Base-by-base conservation (phyloP, 1,140 invertebrate species). In the Hydropsyche tenuis region DNA sequence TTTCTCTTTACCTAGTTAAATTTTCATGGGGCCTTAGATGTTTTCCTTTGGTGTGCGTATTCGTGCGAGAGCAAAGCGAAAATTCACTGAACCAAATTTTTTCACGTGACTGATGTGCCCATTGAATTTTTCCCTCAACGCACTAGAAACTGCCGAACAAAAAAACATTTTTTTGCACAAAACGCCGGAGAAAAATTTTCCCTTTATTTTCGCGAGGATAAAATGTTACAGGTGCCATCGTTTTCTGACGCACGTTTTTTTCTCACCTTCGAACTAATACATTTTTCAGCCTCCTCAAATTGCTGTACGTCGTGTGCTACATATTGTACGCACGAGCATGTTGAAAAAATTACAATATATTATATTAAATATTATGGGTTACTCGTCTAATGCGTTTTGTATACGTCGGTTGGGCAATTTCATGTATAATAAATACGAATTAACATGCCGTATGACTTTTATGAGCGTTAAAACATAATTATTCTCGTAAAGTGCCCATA, bases 61-160 rank as follows among this genome's bases (percentile, higher is more conserved):
- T 53, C 48, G 48, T 53, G 48, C 48, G 48, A 53, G 27, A 63
- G 60, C 16, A 27, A 63, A 30, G 60, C 27, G 20, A 25, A 65
- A 65, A 43, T 43, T 65, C 63, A 65, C 63, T 23, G 63, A 65
- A 65, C 30, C 63, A 65, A 65, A 65, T 43, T 65, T 65, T 65
- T 65, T 43, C 63, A 43, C 63, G 42, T 65, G 30, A 65, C 63
- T 43, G 63, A 43, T 23, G 42, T 22, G 30, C 27, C 63, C 16
- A 65, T 18, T 45, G 60, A 63, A 63, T 37, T 27, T 63, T 22
- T 27, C 12, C 27, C 23, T 51, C 56, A 14, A 22, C 56, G 18
- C 23, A 51, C 46, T 14, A 5, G 30, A 14, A 16, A 51, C 46
- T 63, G 60, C 23, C 25, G 60, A 27, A 63, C 5, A 16, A 53